Percentiles rank a stretch among this genome's conserved stretches.
phyloP scores from a whole-genome alignment of 2,888 invertebrate genomes.

The Sturmia bella region DNA sequence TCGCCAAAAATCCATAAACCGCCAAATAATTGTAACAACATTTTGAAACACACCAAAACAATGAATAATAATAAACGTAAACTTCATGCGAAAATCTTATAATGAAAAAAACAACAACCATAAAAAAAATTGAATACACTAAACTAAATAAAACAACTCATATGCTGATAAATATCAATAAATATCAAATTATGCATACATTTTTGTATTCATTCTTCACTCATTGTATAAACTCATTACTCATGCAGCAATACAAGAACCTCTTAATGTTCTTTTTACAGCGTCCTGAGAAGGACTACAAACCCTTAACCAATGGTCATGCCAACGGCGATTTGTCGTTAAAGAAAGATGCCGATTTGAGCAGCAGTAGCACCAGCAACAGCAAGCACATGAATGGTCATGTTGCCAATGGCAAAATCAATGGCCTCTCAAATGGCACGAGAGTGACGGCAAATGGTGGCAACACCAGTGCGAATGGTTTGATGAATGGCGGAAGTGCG shows the following conservation, averaged over 20 bases:
- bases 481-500: conserved; percentile 74
- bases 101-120: neutral
- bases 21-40: conserved; percentile 6
- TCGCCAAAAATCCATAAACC: conserved; percentile 14
- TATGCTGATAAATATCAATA: conserved; percentile 29
- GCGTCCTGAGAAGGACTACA: conserved; percentile 73
- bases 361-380: conserved; percentile 31
- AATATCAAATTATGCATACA: too few species aligned
- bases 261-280: conserved; percentile 76
- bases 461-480: conserved; percentile 70
- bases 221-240: conserved; percentile 1
- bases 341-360: conserved; percentile 70
- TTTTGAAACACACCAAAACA: conserved; percentile 26
- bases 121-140: conserved; percentile 6
- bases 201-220: conserved; percentile 3
- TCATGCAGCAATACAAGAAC: conserved; percentile 74
- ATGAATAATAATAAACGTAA: conserved; percentile 3
- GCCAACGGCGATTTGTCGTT: conserved; percentile 67
- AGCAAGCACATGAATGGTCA: conserved; percentile 62
- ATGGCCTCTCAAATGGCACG: conserved; percentile 73
- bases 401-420: conserved; percentile 54
- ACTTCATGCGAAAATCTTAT: neutral
- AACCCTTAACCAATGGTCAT: conserved; percentile 60
- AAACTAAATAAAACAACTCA: too few species aligned
- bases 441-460: conserved; percentile 69